phyloP scores from a whole-genome alignment of 2,888 invertebrate species.

The Trachelus troglodyta region DNA sequence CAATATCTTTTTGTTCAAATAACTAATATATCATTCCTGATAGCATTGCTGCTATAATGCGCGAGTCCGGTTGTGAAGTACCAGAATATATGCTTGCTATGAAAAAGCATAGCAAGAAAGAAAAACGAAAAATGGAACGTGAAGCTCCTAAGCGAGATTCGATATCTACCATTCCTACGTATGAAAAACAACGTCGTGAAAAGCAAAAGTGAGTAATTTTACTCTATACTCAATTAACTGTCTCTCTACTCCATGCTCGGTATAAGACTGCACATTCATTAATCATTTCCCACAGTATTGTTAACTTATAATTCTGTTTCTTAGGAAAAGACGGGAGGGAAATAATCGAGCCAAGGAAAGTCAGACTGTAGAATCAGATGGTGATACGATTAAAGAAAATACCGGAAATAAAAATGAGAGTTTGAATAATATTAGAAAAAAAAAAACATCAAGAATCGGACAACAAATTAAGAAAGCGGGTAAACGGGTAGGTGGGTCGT shows the following conservation, averaged over 20 bases:
- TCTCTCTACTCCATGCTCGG: background rate
- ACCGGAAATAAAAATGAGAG: background rate
- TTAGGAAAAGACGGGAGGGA: background rate
- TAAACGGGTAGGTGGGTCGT: background rate
- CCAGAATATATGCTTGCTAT: constrained; percentile 90
- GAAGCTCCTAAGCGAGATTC: constrained; percentile 75
- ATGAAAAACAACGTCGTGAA: constrained; percentile 63
- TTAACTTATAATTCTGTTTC: background rate
- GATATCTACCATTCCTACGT: constrained; percentile 72
- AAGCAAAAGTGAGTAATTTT: constrained; percentile 61
- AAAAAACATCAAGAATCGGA: background rate
- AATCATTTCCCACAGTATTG: background rate
- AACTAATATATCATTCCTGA: constrained; percentile 29
- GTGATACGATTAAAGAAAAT: background rate
- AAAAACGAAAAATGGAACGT: constrained; percentile 67
- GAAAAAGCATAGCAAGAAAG: constrained; percentile 75
- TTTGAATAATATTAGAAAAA: background rate
- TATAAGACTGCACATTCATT: background rate
- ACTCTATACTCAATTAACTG: constrained; percentile 3
- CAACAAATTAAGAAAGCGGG: background rate
- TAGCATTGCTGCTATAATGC: constrained; percentile 91
- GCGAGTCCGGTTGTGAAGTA: constrained; percentile 91
- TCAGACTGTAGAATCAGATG: background rate
- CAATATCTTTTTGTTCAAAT: background rate
- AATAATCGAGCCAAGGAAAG: background rate